Conservation (phyloP, 2,113 vertebrate genomes). For the Hippocampus zosterae region DNA sequence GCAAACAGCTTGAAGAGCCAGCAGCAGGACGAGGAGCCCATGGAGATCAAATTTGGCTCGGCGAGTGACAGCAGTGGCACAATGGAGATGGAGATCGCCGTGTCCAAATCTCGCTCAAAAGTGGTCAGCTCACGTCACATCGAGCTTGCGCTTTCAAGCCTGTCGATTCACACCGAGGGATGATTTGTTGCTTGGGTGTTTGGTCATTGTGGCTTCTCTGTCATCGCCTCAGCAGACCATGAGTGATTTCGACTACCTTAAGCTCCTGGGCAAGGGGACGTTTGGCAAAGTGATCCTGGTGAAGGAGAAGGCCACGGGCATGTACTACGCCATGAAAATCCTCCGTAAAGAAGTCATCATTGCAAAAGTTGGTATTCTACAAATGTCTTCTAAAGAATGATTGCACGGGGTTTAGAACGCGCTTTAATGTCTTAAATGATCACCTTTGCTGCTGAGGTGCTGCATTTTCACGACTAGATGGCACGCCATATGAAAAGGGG, state of each 20-base stretch:
- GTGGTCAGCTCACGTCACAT: slow-evolving; percentile 75
- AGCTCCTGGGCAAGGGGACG: slow-evolving; percentile 91
- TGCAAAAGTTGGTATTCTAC: slow-evolving; percentile 78
- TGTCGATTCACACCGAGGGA: not conserved
- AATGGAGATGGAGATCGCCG: slow-evolving; percentile 85
- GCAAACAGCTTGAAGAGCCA: slow-evolving; percentile 88
- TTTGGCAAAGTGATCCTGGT: slow-evolving; percentile 97
- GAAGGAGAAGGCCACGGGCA: slow-evolving; percentile 85
- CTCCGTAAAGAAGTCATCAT: slow-evolving; percentile 95
- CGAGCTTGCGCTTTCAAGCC: not conserved
- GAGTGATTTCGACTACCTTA: slow-evolving; percentile 95
- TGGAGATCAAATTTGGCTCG: slow-evolving; percentile 85
- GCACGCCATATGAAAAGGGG: no score
- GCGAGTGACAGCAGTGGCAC: slow-evolving; percentile 73
- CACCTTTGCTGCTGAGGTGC: not conserved
- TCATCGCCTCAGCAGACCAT: slow-evolving; percentile 75
- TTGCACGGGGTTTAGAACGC: not conserved
- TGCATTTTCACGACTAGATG: no score
- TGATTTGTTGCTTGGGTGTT: no score
- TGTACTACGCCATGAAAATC: slow-evolving; percentile 97
- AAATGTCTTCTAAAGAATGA: not conserved
- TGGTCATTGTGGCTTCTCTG: not conserved
- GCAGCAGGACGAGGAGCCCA: slow-evolving; percentile 76
- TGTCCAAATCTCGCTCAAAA: slow-evolving; percentile 81
- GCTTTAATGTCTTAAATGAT: not conserved